Conservation (phyloP, 2,888 invertebrate species). For the Chrysomela aeneicollis region DNA sequence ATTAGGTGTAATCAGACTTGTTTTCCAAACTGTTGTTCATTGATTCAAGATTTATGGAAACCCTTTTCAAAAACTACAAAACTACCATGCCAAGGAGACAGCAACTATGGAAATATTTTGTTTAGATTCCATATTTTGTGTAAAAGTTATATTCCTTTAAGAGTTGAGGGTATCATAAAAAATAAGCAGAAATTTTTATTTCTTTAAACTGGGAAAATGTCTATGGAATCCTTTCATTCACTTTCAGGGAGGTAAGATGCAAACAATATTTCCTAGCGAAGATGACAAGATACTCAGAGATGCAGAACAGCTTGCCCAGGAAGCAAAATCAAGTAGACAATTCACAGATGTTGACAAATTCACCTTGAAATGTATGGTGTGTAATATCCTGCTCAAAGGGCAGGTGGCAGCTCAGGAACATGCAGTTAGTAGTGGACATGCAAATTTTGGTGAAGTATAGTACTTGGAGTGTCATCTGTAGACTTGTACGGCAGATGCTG, state of each 20-base stretch:
- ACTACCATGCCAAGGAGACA: no score
- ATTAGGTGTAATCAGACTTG: no score
- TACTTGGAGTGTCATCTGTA: background rate
- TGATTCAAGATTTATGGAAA: no score
- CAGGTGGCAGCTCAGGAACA: slow-evolving; percentile 85
- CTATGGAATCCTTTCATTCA: no score
- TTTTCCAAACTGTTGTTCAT: no score
- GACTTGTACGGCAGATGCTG: background rate
- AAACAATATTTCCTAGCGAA: slow-evolving; percentile 82
- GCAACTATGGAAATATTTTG: no score
- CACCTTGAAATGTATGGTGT: slow-evolving; percentile 83
- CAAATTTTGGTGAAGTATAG: slow-evolving; percentile 77
- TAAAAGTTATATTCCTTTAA: no score
- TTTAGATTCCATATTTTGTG: no score
- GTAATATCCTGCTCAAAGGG: slow-evolving; percentile 78
- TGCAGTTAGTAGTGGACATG: slow-evolving; percentile 84
- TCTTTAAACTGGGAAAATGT: no score
- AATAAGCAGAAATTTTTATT: no score
- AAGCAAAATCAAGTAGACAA: slow-evolving; percentile 88
- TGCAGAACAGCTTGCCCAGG: slow-evolving; percentile 85
- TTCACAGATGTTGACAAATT: slow-evolving; percentile 91
- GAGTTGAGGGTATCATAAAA: no score
- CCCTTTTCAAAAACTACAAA: no score
- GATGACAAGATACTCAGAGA: slow-evolving; percentile 77
- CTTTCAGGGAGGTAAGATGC: slow-evolving; percentile 73